Conservation (phyloP, 2,797 vertebrate genomes). For the Oryzias dopingdopingensis region DNA sequence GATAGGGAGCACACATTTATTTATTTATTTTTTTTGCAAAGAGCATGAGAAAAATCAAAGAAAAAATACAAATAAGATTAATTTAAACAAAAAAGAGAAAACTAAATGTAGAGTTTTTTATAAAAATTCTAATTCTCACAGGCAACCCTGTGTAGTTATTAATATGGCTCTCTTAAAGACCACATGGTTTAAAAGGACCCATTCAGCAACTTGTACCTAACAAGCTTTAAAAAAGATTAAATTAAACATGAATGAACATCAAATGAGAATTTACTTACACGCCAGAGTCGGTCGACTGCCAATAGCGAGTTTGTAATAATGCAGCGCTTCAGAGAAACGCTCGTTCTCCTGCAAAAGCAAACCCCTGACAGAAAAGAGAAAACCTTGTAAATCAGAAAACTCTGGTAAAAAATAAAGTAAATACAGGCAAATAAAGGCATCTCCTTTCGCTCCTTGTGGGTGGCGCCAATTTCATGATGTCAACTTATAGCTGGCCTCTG, state of each 20-base stretch:
- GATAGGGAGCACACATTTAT: too few species aligned
- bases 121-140: background rate
- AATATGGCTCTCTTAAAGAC: constrained; percentile 2
- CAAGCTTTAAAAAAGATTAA: background rate
- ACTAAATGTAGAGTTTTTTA: background rate
- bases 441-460: too few species aligned
- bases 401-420: background rate
- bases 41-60: too few species aligned
- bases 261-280: constrained; percentile 82
- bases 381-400: background rate
- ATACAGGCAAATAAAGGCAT: background rate
- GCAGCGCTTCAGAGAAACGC: constrained; percentile 89
- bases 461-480: too few species aligned
- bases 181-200: background rate
- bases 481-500: too few species aligned
- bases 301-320: constrained; percentile 96
- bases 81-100: too few species aligned
- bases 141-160: background rate
- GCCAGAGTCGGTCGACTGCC: constrained; percentile 96
- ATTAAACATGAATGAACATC: background rate
- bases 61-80: too few species aligned
- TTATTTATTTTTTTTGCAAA: too few species aligned
- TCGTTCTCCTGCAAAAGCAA: constrained; percentile 94
- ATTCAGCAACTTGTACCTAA: background rate
- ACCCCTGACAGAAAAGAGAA: constrained; percentile 76